Percentiles rank a stretch among this genome's conserved stretches.
phyloP scores from a whole-genome alignment of 1,140 invertebrate species.

The Bombus pyrosoma region DNA sequence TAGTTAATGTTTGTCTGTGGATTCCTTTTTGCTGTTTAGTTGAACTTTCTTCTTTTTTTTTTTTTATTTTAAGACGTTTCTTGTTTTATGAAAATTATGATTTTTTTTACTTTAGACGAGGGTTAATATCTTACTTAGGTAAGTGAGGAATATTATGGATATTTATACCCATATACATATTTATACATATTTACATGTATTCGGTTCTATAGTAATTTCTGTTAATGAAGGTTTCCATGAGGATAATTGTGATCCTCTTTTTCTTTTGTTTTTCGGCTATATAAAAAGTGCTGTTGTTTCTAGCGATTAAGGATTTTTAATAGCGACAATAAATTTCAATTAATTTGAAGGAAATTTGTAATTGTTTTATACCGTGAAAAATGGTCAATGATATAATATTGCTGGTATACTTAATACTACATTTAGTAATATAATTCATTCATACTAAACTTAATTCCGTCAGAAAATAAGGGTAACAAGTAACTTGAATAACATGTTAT shows the following conservation, averaged over 20 bases:
- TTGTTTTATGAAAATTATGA: background rate
- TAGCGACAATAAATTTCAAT: background rate
- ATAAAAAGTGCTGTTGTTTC: background rate
- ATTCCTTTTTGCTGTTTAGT: background rate
- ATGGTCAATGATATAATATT: too few relatives aligned
- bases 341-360: too few relatives aligned
- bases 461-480: background rate
- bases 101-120: too few relatives aligned
- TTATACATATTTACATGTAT: background rate
- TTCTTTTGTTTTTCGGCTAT: background rate
- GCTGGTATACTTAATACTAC: too few relatives aligned
- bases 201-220: background rate
- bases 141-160: too few relatives aligned
- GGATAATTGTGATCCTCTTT: too few relatives aligned
- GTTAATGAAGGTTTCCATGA: too few relatives aligned
- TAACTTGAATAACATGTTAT: background rate
- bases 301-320: background rate
- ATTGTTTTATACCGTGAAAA: too few relatives aligned
- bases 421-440: background rate
- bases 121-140: too few relatives aligned
- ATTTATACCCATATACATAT: too few relatives aligned
- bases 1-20: background rate
- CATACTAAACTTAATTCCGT: background rate
- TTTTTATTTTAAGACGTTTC: background rate
- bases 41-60: too few relatives aligned